Evolutionary conservation across 2,888 invertebrate genomes (phyloP).

Genomic region (Scaptomyza reducta): DNA sequence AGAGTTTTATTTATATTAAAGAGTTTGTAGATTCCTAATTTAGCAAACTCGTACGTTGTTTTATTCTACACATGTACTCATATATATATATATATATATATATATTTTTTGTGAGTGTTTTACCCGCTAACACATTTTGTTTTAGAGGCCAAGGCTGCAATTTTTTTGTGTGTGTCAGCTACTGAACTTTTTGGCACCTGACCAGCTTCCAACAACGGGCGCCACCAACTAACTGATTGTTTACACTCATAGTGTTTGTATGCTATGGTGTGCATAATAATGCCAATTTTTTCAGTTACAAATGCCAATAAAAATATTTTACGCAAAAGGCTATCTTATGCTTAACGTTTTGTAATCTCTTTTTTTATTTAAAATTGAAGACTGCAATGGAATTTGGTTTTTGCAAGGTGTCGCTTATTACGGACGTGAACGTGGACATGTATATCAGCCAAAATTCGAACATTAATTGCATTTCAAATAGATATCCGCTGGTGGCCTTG

Average conservation of each 20-base stretch:
- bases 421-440: constrained; percentile 57
- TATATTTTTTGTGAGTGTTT: constrained; percentile 8
- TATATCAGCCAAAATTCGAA: constrained; percentile 47
- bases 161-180: constrained; percentile 35
- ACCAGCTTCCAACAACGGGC: constrained; percentile 49
- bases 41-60: too few species aligned
- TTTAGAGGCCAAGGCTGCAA: constrained; percentile 72
- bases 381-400: constrained; percentile 41
- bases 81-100: too few species aligned
- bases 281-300: too few species aligned
- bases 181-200: constrained; percentile 68
- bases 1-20: too few species aligned
- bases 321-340: constrained; percentile 8
- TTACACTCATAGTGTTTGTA: neutral
- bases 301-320: constrained; percentile 30
- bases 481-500: constrained; percentile 57
- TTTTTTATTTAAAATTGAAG: constrained; percentile 28
- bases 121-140: constrained; percentile 31
- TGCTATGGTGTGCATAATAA: constrained; percentile 36
- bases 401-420: constrained; percentile 60
- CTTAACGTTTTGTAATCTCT: constrained; percentile 33
- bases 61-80: too few species aligned
- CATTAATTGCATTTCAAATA: constrained; percentile 74
- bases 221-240: constrained; percentile 31
- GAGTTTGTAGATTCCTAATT: too few species aligned